phyloP scores from a whole-genome alignment of 2,113 vertebrate species.

The Tachuris rubrigastra region DNA sequence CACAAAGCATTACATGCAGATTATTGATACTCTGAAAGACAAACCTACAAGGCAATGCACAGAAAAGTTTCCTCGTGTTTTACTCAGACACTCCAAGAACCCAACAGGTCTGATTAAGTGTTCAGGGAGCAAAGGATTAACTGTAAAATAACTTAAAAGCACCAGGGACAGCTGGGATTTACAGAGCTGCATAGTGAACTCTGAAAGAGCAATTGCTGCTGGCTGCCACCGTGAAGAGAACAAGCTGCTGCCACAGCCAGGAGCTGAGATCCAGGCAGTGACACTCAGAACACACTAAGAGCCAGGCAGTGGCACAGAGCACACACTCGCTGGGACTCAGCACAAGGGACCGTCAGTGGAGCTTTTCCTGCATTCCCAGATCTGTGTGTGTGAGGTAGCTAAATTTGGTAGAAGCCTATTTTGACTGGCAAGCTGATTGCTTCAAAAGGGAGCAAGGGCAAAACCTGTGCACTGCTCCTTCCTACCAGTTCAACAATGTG shows the following conservation, averaged over 20 bases:
- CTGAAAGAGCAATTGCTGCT: neutral
- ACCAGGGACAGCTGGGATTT: neutral
- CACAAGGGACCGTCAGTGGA: accelerated
- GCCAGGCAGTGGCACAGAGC: neutral
- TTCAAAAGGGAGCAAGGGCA: neutral
- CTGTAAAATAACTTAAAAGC: neutral
- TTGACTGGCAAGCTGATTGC: neutral
- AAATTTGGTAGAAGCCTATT: neutral
- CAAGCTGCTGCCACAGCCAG: neutral
- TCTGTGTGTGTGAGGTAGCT: accelerated
- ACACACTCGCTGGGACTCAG: neutral
- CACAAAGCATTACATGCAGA: neutral
- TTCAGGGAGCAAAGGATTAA: neutral
- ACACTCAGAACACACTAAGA: too few relatives aligned
- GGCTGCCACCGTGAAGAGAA: neutral
- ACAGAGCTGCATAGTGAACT: neutral
- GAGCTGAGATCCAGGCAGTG: neutral
- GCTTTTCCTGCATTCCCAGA: neutral
- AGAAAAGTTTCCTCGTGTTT: neutral
- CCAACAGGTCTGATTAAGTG: neutral
- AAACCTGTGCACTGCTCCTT: neutral
- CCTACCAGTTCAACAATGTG: neutral
- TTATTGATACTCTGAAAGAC: neutral
- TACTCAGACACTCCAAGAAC: neutral
- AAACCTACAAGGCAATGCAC: accelerated